Base-by-base conservation (phyloP, 2,888 invertebrate species). In the Lutraria lutraria region DNA sequence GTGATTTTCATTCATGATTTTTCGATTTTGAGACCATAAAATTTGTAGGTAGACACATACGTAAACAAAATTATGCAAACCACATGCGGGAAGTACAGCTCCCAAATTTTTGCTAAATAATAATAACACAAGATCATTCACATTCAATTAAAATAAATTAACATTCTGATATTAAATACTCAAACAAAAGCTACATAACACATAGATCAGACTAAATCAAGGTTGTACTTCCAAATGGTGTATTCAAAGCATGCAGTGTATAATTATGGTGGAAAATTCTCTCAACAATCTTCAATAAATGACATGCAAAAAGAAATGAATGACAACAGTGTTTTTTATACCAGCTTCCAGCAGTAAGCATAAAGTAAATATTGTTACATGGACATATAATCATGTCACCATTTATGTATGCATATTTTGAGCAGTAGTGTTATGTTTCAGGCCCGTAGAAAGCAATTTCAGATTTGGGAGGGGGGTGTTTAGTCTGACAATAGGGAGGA, bases 231-330 rank as follows among this genome's bases (percentile, higher is more conserved):
- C 76, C 76, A 76, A 76, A 34, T 76, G 76, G 76, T 76, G 76
- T 76, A 76, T 76, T 31, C 76, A 76, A 76, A 19, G 34, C 76
- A 76, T 76, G 76, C 76, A 76, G 19, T 76, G 76, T 34, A 25
- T 31, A 34, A n/a, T n/a, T 25, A 53, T 52, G 19, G 52, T 53
- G 54, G 19, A 16, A 19, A 12, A 81, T 34, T 52, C 53, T 81
- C 31, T 19, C n/a, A 3, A 56, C 2, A 63, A 15, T 63, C 56
- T 56, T 4, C 63, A 63, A 25, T 63, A 68, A 16, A n/a, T 72
- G 72, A 68, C 31, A 25, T 34, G 76, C 76, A 34, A 31, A 21
- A 68, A 13, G 34, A 72, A 31, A 34, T 19, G 13, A 19, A 25
- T 8, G 76, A 34, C 76, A 34, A 12, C 43, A 43, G 34, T 34